Evolutionary conservation across 2,888 invertebrate species (phyloP), one percentile per base, ranked within the genome.

Genomic region (Epinotia demarniana): DNA sequence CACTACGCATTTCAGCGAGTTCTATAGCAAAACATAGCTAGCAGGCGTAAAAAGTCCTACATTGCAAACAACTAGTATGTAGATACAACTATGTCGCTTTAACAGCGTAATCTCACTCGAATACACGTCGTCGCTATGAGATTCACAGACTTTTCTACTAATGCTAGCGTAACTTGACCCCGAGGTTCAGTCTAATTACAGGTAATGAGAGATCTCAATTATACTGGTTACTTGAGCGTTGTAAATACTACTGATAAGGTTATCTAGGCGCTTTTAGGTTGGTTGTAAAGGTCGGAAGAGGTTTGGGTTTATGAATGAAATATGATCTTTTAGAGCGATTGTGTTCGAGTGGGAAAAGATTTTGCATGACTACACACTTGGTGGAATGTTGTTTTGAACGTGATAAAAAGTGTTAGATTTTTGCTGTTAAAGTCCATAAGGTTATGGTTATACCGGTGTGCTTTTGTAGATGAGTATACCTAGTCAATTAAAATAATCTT

Each of bases 331-430:
- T n/a, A 5, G 4, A 16, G 23, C 6, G 27, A 5, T 46, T 5
- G 27, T 39, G 39, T 67, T 66, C 18, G 46, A 49, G 19, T 23
- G 46, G 23, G n/a, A 69, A 58, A 23, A 46, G 58, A 60, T 58
- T 69, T 68, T 58, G 57, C 58, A 46, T 58, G 46, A 23, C 46
- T 60, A 18, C 3, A 11, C n/a, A 66, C 27, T 61, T 23, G 19
- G 27, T 58, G 23, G 49, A 66, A 66, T 53, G 16, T 49, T 53
- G 53, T 53, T 53, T 53, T 53, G 49, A 16, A 49, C 6, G 6
- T 13, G 53, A 6, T 53, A 53, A 53, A 53, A 46, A 2, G 46
- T 46, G 46, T 46, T 46, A 46, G 43, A 43, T 43, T 43, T 43
- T 43, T 43, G 43, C 43, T 12, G 43, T 43, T 43, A 12, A 43